A percentile compares a stretch with the other conserved stretches of the same genome.
phyloP scores from a whole-genome alignment of 2,888 invertebrate genomes.

The Platycheirus rosarum region DNA sequence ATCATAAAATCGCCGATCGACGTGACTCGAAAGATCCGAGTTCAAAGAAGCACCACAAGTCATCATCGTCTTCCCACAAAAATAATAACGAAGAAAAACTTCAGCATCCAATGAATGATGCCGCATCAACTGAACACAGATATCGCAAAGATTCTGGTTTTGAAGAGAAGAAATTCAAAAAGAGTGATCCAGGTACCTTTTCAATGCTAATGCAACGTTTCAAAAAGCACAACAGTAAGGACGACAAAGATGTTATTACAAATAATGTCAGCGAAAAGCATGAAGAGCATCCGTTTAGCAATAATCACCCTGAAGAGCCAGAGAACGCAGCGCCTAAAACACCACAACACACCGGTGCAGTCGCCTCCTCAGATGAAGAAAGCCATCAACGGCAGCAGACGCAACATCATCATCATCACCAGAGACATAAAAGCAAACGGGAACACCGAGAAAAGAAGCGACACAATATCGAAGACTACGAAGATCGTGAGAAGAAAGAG shows the following conservation, averaged over 20 bases:
- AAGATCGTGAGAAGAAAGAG: conserved; percentile 72
- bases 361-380: conserved; percentile 75
- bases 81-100: conserved; percentile 71
- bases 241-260: conserved; percentile 54
- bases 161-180: conserved; percentile 78
- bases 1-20: conserved; percentile 84
- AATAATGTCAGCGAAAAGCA: conserved; percentile 53
- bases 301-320: conserved; percentile 45
- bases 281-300: conserved; percentile 46
- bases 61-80: conserved; percentile 51
- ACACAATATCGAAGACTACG: conserved; percentile 76
- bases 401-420: conserved; percentile 77
- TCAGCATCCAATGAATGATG: conserved; percentile 60
- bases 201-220: conserved; percentile 66
- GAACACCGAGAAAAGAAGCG: conserved; percentile 81
- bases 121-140: conserved; percentile 78
- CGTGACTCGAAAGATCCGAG: conserved; percentile 88
- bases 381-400: conserved; percentile 54
- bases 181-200: conserved; percentile 75
- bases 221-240: conserved; percentile 76
- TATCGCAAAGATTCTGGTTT: conserved; percentile 76
- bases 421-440: conserved; percentile 80
- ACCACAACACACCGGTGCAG: conserved; percentile 52
- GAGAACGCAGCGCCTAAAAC: conserved; percentile 60
- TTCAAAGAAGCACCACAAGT: conserved; percentile 66